Base-by-base conservation (phyloP, 2,888 invertebrate species). In the Epirrita christyi region DNA sequence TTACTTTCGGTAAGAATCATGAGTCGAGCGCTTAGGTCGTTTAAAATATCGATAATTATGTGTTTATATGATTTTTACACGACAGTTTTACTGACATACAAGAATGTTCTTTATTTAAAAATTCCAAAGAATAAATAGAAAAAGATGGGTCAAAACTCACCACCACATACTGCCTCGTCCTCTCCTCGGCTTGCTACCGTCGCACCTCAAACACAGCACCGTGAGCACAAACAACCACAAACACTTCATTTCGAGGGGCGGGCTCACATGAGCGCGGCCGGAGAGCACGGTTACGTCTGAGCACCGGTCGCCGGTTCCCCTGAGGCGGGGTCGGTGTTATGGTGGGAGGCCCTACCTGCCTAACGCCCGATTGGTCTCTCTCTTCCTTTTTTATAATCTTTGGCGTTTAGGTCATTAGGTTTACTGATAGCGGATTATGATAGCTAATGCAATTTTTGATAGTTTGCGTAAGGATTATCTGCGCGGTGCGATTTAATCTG, bases 81-180 rank as follows among this genome's bases (percentile, higher is more conserved):
- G 11, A 2, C 8, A 38, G 8, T 5, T 36, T 36, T 8, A 38
- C 38, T 1, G 14, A n/a, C 2, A 32, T 8, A 32, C 13, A 8
- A 0, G 3, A 6, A 7, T 0, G 14, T 2, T 13, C 6, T 15
- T 27, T 21, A 27, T 10, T 3, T 1, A 27, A 9, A 45, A 29
- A 14, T 37, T 40, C 28, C 21, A 15, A 15, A 41, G 52, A 66
- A 61, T 54, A 58, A 66, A 49, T 37, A 54, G 52, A 49, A 46
- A 57, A 59, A 65, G 64, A 71, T 34, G 47, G 11, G 63, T 0
- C 49, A 70, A 36, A 11, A 93, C 97, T 93, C 92, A 97, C 97
- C 97, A 97, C 97, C 97, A 97, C 96, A 96, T 97, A 75, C 97
- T 96, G 83, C 97, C 97, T 79, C 96, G 94, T 78, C 97, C 97